Conservation (phyloP, 2,797 vertebrate species). For the Coreius guichenoti region DNA sequence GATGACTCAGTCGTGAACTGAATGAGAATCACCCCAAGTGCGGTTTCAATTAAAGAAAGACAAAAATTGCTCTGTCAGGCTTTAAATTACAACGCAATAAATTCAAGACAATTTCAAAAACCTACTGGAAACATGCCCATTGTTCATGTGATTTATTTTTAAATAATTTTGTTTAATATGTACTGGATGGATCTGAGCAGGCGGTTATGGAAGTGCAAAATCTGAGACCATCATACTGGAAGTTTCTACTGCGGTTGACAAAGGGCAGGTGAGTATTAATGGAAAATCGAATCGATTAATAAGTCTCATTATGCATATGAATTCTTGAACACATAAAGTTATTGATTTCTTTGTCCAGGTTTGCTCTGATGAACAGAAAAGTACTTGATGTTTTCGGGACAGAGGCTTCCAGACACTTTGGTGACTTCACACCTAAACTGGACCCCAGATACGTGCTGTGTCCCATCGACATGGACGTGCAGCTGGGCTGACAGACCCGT, state of each 20-base stretch:
- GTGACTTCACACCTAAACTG: constrained; percentile 87
- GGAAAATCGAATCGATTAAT: not conserved
- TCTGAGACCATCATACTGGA: constrained; percentile 97
- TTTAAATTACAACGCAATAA: not conserved
- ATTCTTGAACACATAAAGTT: not conserved
- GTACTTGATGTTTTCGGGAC: constrained; percentile 92
- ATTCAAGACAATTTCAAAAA: not conserved
- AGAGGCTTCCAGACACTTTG: constrained; percentile 90
- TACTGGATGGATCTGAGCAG: constrained; percentile 69
- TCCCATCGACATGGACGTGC: constrained; percentile 75
- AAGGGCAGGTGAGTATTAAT: constrained; percentile 89
- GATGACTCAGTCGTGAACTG: not conserved
- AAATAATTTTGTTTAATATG: not conserved
- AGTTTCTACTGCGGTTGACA: constrained; percentile 93
- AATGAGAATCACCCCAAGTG: not conserved
- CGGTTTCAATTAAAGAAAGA: not conserved
- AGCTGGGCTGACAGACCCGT: constrained; percentile 75
- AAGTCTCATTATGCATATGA: not conserved
- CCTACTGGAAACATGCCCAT: not conserved
- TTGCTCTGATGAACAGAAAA: constrained; percentile 93
- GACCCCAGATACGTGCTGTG: constrained; percentile 85
- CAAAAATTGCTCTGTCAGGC: not conserved
- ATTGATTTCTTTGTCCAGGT: constrained; percentile 76
- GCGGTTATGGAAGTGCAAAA: constrained; percentile 98
- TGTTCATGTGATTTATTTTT: not conserved